Percentiles rank a stretch among this genome's conserved stretches.
Conservation (phyloP, 2,113 vertebrate species). For the Pagrus major region DNA sequence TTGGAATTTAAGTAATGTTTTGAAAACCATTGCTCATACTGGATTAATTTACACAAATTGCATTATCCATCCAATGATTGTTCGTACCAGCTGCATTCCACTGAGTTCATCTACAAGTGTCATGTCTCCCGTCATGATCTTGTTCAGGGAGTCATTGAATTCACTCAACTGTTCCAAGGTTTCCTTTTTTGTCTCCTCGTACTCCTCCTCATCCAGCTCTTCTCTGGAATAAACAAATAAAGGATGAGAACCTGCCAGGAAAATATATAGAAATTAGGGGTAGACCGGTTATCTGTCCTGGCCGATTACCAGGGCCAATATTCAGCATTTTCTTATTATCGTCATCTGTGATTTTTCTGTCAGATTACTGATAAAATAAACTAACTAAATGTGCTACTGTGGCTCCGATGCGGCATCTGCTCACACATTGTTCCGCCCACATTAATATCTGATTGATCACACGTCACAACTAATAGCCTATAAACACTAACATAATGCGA, state of each 20-base stretch:
- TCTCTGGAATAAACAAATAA: constrained; percentile 82
- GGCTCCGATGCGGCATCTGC: too few species aligned
- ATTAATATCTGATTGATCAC: too few species aligned
- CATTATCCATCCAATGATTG: neutral
- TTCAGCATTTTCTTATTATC: too few species aligned
- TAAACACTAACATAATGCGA: too few species aligned
- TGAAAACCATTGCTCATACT: neutral
- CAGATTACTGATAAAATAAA: too few species aligned
- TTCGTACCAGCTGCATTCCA: constrained; percentile 95
- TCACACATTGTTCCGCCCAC: too few species aligned
- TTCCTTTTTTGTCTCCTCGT: constrained; percentile 97
- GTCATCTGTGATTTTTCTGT: too few species aligned
- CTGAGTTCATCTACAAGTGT: constrained; percentile 96
- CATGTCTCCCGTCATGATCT: constrained; percentile 98
- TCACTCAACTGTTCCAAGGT: constrained; percentile 96
- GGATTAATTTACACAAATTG: neutral
- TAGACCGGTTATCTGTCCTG: too few species aligned
- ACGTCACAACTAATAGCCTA: too few species aligned
- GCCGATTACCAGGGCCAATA: too few species aligned
- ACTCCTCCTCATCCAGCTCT: constrained; percentile 95
- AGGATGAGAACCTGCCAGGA: neutral
- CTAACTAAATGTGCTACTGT: too few species aligned
- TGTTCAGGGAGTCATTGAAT: constrained; percentile 96
- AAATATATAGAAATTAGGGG: too few species aligned
- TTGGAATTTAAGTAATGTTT: neutral